Conservation (phyloP, 2,797 vertebrate species). For the Ctenochaetus hawaiiensis region DNA sequence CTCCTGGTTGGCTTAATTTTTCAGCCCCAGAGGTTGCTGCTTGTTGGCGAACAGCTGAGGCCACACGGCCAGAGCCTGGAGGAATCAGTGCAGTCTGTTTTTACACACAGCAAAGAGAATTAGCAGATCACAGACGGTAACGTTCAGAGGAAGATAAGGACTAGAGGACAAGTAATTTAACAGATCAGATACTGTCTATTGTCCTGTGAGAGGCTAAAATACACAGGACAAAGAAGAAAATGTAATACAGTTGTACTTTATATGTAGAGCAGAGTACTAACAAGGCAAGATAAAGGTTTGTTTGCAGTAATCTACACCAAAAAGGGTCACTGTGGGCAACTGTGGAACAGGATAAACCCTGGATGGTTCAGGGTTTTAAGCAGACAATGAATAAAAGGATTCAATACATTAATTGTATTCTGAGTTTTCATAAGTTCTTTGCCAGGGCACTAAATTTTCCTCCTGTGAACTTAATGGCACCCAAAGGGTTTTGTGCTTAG, state of each 20-base stretch:
- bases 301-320: background rate
- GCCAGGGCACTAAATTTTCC: background rate
- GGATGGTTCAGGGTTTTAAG: background rate
- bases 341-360: background rate
- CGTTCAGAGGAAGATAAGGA: slow-evolving; percentile 26
- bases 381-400: background rate
- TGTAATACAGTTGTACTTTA: background rate
- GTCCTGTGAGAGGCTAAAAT: slow-evolving; percentile 22
- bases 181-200: slow-evolving; percentile 35
- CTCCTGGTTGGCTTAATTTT: too few species aligned
- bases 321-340: background rate
- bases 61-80: slow-evolving; percentile 22
- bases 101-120: slow-evolving; percentile 45
- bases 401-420: background rate
- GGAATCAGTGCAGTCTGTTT: slow-evolving; percentile 18
- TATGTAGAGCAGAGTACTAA: background rate
- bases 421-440: background rate
- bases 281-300: background rate
- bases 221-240: background rate
- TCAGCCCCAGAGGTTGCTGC: too few species aligned
- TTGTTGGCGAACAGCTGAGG: slow-evolving; percentile 43
- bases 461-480: background rate
- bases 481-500: background rate
- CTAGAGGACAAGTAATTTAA: slow-evolving; percentile 33
- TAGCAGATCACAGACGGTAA: slow-evolving; percentile 50